Percentiles rank a stretch among this genome's conserved stretches.
Evolutionary conservation across 2,888 invertebrate species (phyloP).

Genomic region (Eugnorisma glareosa): DNA sequence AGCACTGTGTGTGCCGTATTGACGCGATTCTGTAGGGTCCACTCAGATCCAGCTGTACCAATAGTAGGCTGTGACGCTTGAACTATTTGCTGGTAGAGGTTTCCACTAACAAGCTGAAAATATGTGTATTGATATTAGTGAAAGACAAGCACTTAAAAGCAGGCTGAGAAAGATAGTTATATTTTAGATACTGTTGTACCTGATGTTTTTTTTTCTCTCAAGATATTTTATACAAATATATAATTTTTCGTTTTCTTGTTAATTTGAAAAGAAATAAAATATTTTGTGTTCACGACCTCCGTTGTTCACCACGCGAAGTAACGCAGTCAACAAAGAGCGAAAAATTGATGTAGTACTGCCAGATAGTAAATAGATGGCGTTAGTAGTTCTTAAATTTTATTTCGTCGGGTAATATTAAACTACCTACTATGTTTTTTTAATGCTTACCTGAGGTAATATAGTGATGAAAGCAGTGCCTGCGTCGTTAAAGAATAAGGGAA

Average conservation of each 20-base stretch:
- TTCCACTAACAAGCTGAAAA: constrained; percentile 88
- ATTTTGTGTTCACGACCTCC: constrained; percentile 16
- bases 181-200: background rate
- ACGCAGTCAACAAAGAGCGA: background rate
- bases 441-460: constrained; percentile 92
- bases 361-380: constrained; percentile 25
- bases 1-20: constrained; percentile 91
- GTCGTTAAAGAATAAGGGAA: constrained; percentile 92
- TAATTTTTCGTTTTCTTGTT: background rate
- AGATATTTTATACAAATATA: background rate
- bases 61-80: constrained; percentile 84
- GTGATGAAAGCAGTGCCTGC: constrained; percentile 93
- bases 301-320: background rate
- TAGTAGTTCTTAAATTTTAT: background rate
- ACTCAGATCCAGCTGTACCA: constrained; percentile 70
- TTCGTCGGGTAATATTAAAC: background rate
- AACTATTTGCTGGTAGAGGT: constrained; percentile 92
- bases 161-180: background rate
- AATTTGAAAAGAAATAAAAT: background rate
- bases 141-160: background rate
- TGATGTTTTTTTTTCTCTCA: background rate
- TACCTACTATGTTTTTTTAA: background rate
- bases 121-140: background rate
- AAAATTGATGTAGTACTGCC: background rate
- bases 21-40: constrained; percentile 79